These are phyloP conservation scores for Hydropotes inermis DNA, from an alignment of 2,113 vertebrate species.

Conservation along the genomic window DNA sequence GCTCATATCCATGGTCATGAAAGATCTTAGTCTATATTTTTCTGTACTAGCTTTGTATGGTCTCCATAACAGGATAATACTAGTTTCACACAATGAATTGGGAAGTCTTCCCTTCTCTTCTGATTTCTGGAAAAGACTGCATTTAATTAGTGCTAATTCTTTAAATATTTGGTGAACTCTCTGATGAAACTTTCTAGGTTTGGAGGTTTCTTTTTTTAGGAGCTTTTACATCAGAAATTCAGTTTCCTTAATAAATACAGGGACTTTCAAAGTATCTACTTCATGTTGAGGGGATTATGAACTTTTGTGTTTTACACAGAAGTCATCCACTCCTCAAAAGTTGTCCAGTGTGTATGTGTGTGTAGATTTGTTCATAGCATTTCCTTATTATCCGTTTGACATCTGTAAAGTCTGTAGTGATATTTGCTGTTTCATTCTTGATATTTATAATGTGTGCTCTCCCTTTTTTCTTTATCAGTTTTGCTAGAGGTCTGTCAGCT, in stretches of 20 bases:
- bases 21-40: background rate
- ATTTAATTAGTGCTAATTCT: background rate
- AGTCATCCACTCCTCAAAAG: background rate
- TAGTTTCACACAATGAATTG: background rate
- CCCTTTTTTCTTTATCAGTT: background rate
- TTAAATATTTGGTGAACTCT: background rate
- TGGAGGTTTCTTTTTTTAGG: background rate
- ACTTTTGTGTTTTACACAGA: background rate
- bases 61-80: background rate
- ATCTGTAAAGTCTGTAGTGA: background rate
- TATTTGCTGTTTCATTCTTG: background rate
- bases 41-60: background rate
- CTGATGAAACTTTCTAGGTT: background rate
- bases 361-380: background rate
- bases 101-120: background rate
- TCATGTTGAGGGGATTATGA: background rate
- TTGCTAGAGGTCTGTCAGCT: background rate
- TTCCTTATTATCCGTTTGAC: background rate
- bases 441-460: background rate
- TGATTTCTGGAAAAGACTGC: background rate
- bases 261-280: background rate
- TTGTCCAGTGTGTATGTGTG: background rate
- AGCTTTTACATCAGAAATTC: background rate
- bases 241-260: background rate
- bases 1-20: background rate